These are phyloP conservation scores for Brachyhypopomus gauderio DNA, from an alignment of 2,113 vertebrate genomes.

Conservation along the genomic window DNA sequence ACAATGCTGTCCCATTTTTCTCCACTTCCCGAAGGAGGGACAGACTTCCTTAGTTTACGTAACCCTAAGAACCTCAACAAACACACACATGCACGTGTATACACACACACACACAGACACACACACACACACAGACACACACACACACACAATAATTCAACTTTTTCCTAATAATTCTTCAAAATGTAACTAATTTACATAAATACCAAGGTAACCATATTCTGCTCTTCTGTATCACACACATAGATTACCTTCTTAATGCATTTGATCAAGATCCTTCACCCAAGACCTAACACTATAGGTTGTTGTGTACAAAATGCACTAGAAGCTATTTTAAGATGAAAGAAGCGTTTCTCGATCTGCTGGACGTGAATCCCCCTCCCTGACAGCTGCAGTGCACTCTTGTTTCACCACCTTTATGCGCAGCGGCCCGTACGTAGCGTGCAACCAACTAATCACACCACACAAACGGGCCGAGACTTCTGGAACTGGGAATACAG, in stretches of 20 bases:
- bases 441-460: background rate
- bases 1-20: slow-evolving; percentile 40
- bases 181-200: too few relatives aligned
- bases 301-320: slow-evolving; percentile 21
- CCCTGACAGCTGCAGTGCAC: slow-evolving; percentile 12
- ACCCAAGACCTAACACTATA: background rate
- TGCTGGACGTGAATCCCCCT: background rate
- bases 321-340: slow-evolving; percentile 43
- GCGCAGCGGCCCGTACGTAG: slow-evolving; percentile 11
- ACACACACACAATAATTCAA: background rate
- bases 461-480: slow-evolving; percentile 18
- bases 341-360: slow-evolving; percentile 46
- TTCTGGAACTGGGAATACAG: background rate
- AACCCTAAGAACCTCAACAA: slow-evolving; percentile 15
- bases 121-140: slow-evolving; percentile 8
- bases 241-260: slow-evolving; percentile 30
- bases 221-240: background rate
- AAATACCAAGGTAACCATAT: too few relatives aligned
- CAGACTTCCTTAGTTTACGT: slow-evolving; percentile 42
- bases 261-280: slow-evolving; percentile 26
- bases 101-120: slow-evolving; percentile 2
- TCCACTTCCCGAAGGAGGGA: slow-evolving; percentile 30
- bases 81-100: background rate
- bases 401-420: slow-evolving; percentile 13
- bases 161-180: background rate